phyloP scores from a whole-genome alignment of 2,888 invertebrate species.

The Deilephila elpenor region DNA sequence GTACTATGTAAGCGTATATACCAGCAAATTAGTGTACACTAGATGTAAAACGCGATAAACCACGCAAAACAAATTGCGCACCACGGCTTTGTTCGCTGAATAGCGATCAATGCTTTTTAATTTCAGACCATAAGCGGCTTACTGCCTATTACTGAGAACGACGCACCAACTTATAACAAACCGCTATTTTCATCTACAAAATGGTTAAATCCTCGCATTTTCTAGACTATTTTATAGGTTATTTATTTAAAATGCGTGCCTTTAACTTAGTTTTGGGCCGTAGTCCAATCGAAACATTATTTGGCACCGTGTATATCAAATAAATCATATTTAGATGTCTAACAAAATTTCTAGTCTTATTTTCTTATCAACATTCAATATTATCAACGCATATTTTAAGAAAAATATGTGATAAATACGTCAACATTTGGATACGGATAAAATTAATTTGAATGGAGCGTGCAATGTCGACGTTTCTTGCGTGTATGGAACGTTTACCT shows the following conservation, averaged over 20 bases:
- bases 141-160: constrained; percentile 39
- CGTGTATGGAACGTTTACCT: background rate
- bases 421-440: background rate
- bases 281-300: background rate
- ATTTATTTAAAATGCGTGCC: background rate
- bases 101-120: constrained; percentile 22
- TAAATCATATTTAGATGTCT: background rate
- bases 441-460: background rate
- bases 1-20: too few relatives aligned
- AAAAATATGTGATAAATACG: background rate
- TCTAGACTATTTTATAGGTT: background rate
- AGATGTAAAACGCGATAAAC: background rate
- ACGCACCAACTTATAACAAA: background rate
- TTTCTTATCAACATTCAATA: background rate
- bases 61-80: background rate
- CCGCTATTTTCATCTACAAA: background rate
- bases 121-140: constrained; percentile 16
- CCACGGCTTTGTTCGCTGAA: background rate
- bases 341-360: too few relatives aligned
- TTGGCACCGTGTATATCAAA: background rate
- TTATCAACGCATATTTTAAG: background rate
- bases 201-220: background rate
- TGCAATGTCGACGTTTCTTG: constrained; percentile 1
- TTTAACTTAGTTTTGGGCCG: background rate
- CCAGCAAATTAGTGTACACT: background rate